Evolutionary conservation across 1,140 invertebrate species (phyloP), one percentile per base, ranked within the genome.

Genomic region (Neodiprion lecontei): DNA sequence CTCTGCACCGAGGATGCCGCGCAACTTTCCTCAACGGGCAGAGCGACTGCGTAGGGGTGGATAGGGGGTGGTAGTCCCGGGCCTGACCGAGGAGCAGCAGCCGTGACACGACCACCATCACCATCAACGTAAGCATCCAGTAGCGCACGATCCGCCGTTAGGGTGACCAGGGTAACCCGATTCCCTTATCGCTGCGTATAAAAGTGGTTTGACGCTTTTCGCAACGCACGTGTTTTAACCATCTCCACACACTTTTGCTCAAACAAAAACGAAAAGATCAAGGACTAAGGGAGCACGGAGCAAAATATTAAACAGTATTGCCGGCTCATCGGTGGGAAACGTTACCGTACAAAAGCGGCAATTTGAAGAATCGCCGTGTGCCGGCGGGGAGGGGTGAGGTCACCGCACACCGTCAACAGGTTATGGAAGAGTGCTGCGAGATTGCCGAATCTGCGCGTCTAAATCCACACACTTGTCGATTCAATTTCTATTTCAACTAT

Each of bases 131-230:
- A 61, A 79, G 78, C 82, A 82, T 79, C 83, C 84, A 86, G 84
- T 86, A 79, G 77, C 78, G 84, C 81, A 82, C 76, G 74, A 79
- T 75, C 79, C 73, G 79, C 75, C 73, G 79, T 72, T 75, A 74
- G 75, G 72, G 74, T 76, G 71, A 77, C 69, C 53, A n/a, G n/a
- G 53, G 53, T 12, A 14, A 9, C 11, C 9, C 28, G 80, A 49
- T 69, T 74, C 69, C 7, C 7, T 71, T 67, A 7, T 47, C 48
- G 61, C n/a, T 28, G 17, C 67, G n/a, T 10, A 53, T 11, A 61
- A 53, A 61, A 5, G 50, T 40, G 69, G 40, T 65, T 47, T 48
- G 10, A 48, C 28, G 40, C 53, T 23, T 1, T 53, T 67, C 28
- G 50, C 12, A 7, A 72, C 72, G 72, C 53, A 67, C 28, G 5